Evolutionary conservation across 1,140 invertebrate species (phyloP).

Genomic region (Sweltsa coloradensis): DNA sequence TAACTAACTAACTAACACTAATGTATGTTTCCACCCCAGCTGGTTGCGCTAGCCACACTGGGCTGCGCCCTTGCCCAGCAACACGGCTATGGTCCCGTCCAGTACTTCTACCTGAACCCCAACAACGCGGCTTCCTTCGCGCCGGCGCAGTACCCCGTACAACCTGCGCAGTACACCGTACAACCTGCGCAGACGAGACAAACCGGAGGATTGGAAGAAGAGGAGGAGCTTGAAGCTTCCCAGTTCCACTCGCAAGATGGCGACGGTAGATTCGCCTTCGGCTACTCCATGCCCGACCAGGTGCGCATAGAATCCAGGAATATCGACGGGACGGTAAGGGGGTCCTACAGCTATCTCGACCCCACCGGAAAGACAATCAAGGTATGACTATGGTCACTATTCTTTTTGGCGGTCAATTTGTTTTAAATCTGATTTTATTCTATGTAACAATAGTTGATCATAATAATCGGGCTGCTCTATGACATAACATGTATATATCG

Average conservation of each 20-base stretch:
- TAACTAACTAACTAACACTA: no score
- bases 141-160: no score
- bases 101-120: not conserved
- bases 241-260: constrained; percentile 25
- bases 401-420: no score
- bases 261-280: constrained; percentile 47
- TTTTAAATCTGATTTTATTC: no score
- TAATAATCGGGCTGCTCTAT: no score
- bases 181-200: not conserved
- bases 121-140: not conserved
- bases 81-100: not conserved
- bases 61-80: not conserved
- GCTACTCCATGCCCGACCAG: constrained; percentile 44
- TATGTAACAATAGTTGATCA: no score
- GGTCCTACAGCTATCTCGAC: constrained; percentile 29
- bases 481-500: no score
- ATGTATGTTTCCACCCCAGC: no score
- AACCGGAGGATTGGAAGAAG: not conserved
- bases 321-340: constrained; percentile 26
- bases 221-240: not conserved
- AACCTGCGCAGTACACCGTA: no score
- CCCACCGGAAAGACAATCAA: constrained; percentile 25
- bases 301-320: constrained; percentile 22
- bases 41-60: no score
- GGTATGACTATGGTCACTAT: no score